Conservation (phyloP, 2,888 invertebrate species). For the Lamproptera curius region DNA sequence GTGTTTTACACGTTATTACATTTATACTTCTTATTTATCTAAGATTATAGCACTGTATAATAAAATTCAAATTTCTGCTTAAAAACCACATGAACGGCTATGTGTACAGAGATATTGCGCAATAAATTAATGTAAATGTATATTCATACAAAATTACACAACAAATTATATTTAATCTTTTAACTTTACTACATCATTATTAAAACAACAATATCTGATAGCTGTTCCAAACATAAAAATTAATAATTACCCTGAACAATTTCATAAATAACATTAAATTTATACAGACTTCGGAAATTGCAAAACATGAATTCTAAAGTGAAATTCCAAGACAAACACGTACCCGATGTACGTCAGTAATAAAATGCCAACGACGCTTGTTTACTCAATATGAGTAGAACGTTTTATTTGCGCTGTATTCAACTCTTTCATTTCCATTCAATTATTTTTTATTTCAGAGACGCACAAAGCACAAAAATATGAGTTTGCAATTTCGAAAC, state of each 20-base stretch:
- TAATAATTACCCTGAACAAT: background rate
- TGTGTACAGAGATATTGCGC: too few species aligned
- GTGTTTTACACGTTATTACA: too few species aligned
- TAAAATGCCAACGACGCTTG: slow-evolving; percentile 14
- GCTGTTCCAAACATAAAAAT: slow-evolving; percentile 8
- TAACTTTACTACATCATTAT: background rate
- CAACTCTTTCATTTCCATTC: slow-evolving; percentile 5
- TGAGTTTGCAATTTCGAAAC: too few species aligned
- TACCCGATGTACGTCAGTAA: slow-evolving; percentile 13
- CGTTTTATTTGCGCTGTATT: slow-evolving; percentile 12
- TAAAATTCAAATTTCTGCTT: too few species aligned
- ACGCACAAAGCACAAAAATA: background rate
- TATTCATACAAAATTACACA: too few species aligned
- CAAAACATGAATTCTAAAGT: slow-evolving; percentile 1
- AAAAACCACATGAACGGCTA: too few species aligned
- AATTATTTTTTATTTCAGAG: background rate
- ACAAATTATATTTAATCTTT: background rate
- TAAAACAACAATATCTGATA: too few species aligned
- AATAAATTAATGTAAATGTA: too few species aligned
- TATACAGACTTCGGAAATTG: background rate
- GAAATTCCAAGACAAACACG: slow-evolving; percentile 14
- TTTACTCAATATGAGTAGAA: slow-evolving; percentile 14
- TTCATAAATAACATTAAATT: background rate
- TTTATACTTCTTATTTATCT: too few species aligned
- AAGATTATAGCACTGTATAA: too few species aligned